Percentiles rank a stretch among this genome's conserved stretches.
phyloP scores from a whole-genome alignment of 2,113 vertebrate genomes.

The Eidolon helvum region DNA sequence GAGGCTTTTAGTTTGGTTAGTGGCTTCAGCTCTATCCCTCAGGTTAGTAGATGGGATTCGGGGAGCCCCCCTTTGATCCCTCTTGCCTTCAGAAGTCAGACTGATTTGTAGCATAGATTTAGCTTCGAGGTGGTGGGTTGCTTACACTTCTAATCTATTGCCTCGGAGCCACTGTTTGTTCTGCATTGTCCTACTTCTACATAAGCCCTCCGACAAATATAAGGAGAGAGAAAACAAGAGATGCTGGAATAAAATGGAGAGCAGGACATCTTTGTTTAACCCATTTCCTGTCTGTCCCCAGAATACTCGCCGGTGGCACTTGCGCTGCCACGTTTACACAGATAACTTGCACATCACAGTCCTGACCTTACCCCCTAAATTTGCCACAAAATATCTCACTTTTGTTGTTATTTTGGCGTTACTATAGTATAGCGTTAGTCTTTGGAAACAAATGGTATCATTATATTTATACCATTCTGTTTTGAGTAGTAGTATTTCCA shows the following conservation, averaged over 20 bases:
- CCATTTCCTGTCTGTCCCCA: no score
- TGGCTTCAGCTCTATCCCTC: conserved; percentile 53
- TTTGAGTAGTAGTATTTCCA: no score
- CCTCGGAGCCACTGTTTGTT: neutral
- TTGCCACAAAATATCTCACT: no score
- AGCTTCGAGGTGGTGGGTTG: neutral
- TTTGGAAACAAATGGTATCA: no score
- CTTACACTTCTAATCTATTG: neutral
- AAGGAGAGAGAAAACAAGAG: neutral
- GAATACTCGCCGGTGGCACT: no score
- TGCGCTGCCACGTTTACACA: no score
- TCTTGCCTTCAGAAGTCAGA: neutral
- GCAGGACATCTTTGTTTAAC: neutral
- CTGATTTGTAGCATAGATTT: neutral
- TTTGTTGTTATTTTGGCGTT: no score
- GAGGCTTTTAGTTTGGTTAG: conserved; percentile 66
- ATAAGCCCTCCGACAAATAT: neutral
- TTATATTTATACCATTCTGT: no score
- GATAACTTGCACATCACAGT: no score
- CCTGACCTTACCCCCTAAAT: no score
- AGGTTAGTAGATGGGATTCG: conserved; percentile 48
- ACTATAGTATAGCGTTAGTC: no score
- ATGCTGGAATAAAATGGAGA: neutral
- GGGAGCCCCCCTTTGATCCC: neutral
- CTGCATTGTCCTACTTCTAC: neutral